These are phyloP conservation scores for Pyxicephalus adspersus DNA, from an alignment of 2,113 vertebrate genomes.

Conservation along the genomic window DNA sequence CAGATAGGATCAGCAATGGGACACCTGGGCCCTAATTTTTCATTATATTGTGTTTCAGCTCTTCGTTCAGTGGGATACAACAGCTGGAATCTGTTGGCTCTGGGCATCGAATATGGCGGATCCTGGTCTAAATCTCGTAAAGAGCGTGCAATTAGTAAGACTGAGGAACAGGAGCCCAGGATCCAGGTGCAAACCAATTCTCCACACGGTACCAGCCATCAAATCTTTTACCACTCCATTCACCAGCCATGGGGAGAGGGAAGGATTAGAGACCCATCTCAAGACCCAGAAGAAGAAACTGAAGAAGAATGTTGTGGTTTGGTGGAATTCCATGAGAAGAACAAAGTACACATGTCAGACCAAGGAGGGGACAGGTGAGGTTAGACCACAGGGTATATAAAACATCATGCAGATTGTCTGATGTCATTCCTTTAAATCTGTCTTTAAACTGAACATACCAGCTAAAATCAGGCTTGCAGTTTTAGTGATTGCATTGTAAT, in stretches of 20 bases:
- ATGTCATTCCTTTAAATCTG: too few relatives aligned
- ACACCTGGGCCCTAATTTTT: too few relatives aligned
- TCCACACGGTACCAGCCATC: not conserved
- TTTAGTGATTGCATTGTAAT: too few relatives aligned
- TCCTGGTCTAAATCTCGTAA: conserved; percentile 38
- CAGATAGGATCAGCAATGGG: too few relatives aligned
- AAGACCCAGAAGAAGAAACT: not conserved
- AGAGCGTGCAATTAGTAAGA: not conserved
- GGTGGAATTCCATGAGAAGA: conserved; percentile 11
- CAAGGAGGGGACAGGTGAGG: conserved; percentile 3
- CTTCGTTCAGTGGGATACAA: conserved; percentile 15
- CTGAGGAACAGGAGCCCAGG: not conserved
- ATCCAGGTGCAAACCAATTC: not conserved
- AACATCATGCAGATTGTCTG: too few relatives aligned
- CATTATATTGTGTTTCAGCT: conserved; percentile 5
- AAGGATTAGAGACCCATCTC: not conserved
- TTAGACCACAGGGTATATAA: too few relatives aligned
- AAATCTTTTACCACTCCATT: not conserved
- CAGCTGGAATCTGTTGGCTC: conserved; percentile 36
- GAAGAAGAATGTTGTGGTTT: not conserved
- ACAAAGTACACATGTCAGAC: not conserved
- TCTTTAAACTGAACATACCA: too few relatives aligned
- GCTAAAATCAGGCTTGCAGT: too few relatives aligned
- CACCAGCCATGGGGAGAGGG: not conserved
- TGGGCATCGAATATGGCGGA: not conserved